phyloP scores from a whole-genome alignment of 2,113 vertebrate species.

The Cepphus grylle region DNA sequence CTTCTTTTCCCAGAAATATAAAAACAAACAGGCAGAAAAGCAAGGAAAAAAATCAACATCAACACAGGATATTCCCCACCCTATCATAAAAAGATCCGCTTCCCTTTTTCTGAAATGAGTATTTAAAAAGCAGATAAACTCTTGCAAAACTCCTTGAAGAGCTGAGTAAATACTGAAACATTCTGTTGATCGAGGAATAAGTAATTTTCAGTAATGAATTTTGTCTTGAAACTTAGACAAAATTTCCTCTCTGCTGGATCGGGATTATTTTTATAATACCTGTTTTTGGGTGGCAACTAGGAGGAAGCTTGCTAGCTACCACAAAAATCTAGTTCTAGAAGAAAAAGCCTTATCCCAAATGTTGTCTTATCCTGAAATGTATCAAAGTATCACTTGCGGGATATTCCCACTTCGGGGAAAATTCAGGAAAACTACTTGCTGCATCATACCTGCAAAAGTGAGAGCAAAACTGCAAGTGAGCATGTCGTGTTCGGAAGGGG shows the following conservation, averaged over 20 bases:
- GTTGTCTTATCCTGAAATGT: neutral
- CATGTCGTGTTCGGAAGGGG: rapidly evolving
- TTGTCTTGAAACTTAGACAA: neutral
- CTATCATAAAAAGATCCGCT: neutral
- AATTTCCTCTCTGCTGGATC: neutral
- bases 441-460: neutral
- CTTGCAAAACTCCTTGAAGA: slow-evolving; percentile 24
- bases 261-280: neutral
- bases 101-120: slow-evolving; percentile 30
- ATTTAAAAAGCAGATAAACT: neutral
- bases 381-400: neutral
- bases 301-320: neutral
- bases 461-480: neutral
- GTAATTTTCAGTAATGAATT: neutral
- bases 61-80: slow-evolving; percentile 42
- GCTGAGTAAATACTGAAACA: neutral
- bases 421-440: neutral
- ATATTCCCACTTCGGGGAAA: neutral
- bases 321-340: neutral
- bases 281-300: neutral
- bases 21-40: neutral
- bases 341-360: neutral
- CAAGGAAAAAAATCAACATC: neutral
- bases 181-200: neutral
- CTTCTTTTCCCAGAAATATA: neutral